Evolutionary conservation across 2,797 vertebrate species (phyloP).

Genomic region (Anguilla obscura): DNA sequence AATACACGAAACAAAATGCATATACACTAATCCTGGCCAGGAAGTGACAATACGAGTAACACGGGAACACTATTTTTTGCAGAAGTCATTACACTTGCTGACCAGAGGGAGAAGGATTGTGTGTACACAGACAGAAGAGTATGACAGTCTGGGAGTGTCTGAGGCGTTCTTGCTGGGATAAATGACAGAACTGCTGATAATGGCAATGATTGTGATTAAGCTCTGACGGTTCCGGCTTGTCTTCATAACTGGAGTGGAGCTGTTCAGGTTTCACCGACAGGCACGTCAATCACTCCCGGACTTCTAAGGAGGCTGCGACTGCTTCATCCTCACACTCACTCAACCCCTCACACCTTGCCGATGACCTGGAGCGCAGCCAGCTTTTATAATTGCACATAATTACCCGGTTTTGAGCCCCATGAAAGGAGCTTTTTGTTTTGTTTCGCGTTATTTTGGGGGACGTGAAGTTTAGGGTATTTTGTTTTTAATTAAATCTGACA

Average conservation of each 20-base stretch:
- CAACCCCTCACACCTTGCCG: slow-evolving; percentile 55
- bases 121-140: background rate
- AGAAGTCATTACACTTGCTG: background rate
- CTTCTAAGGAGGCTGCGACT: slow-evolving; percentile 60
- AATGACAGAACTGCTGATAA: background rate
- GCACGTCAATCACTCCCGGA: slow-evolving; percentile 54
- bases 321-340: slow-evolving; percentile 55
- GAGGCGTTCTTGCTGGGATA: background rate
- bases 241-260: slow-evolving; percentile 55
- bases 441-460: slow-evolving; percentile 53
- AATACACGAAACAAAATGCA: no score
- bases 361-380: slow-evolving; percentile 54
- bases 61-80: background rate
- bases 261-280: slow-evolving; percentile 58
- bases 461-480: slow-evolving; percentile 35
- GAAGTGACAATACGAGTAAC: background rate
- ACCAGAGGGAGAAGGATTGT: background rate
- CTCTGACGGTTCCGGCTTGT: slow-evolving; percentile 62
- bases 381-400: slow-evolving; percentile 63
- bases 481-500: slow-evolving; percentile 60
- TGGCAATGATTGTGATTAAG: slow-evolving; percentile 38
- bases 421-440: slow-evolving; percentile 58
- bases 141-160: background rate
- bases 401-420: slow-evolving; percentile 50
- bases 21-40: background rate